Percentiles rank a stretch among this genome's conserved stretches.
phyloP scores from a whole-genome alignment of 2,113 vertebrate species.

The Ranitomeya variabilis region DNA sequence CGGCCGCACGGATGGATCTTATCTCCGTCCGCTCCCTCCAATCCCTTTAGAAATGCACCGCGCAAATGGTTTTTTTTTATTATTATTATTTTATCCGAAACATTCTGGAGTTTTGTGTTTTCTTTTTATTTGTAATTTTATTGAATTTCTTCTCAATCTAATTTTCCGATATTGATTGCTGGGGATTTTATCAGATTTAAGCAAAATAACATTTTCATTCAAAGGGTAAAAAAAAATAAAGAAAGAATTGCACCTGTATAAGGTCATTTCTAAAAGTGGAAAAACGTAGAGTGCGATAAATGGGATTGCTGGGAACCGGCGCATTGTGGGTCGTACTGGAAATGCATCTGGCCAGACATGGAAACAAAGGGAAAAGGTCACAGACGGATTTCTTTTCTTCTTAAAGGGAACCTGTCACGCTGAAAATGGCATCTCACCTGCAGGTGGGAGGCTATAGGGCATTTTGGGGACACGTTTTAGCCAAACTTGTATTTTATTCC shows the following conservation, averaged over 20 bases:
- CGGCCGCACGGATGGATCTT: slow-evolving; percentile 26
- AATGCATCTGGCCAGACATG: not conserved
- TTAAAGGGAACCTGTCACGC: too few species aligned
- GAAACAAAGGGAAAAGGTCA: not conserved
- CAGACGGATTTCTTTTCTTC: not conserved
- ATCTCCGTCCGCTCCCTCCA: slow-evolving; percentile 47
- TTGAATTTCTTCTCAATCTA: slow-evolving; percentile 5
- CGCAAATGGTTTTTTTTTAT: not conserved
- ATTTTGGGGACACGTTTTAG: too few species aligned
- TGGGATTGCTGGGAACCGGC: not conserved
- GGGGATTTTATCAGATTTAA: slow-evolving; percentile 20
- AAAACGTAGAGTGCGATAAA: not conserved
- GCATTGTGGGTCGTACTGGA: not conserved
- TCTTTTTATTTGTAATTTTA: not conserved
- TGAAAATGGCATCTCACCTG: too few species aligned
- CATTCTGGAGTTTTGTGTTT: not conserved
- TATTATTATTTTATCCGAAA: not conserved
- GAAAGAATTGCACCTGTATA: not conserved
- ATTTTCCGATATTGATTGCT: slow-evolving; percentile 30
- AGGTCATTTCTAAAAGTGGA: slow-evolving; percentile 9
- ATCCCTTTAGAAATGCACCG: slow-evolving; percentile 27
- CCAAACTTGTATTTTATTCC: too few species aligned
- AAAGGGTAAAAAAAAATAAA: slow-evolving; percentile 1
- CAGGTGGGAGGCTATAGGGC: too few species aligned
- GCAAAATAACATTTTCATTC: slow-evolving; percentile 24